Evolutionary conservation across 2,888 invertebrate genomes (phyloP).

Genomic region (Cantharis lateralis): DNA sequence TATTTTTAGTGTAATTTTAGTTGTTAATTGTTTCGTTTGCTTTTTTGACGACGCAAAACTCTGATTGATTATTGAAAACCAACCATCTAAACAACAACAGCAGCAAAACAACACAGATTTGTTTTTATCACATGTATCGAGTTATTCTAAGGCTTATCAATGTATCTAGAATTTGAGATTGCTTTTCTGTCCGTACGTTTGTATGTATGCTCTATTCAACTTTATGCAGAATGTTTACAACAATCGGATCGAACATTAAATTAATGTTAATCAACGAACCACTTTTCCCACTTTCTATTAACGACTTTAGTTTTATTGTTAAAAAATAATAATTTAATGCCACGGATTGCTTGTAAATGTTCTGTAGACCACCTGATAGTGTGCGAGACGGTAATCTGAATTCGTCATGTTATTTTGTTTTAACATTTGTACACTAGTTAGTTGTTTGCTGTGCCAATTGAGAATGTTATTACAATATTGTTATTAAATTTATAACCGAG

Average conservation of each 20-base stretch:
- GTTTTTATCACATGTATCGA: slow-evolving; percentile 37
- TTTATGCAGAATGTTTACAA: slow-evolving; percentile 32
- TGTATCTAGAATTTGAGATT: slow-evolving; percentile 43
- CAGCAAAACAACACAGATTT: slow-evolving; percentile 16
- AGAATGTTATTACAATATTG: slow-evolving; percentile 25
- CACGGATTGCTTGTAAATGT: background rate
- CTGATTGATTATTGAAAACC: slow-evolving; percentile 22
- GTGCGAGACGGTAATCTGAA: slow-evolving; percentile 36
- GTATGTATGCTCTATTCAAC: slow-evolving; percentile 40
- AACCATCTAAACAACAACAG: slow-evolving; percentile 20
- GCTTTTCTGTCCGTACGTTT: slow-evolving; percentile 41
- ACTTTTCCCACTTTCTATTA: background rate
- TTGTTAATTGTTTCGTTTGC: slow-evolving; percentile 19
- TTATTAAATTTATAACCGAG: slow-evolving; percentile 30
- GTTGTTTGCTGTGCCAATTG: slow-evolving; percentile 33
- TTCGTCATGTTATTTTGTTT: slow-evolving; percentile 30
- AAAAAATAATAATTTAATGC: background rate
- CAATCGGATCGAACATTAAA: background rate
- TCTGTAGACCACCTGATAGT: slow-evolving; percentile 25
- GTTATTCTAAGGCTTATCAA: slow-evolving; percentile 40
- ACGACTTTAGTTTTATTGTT: background rate
- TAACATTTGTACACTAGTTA: slow-evolving; percentile 27
- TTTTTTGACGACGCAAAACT: slow-evolving; percentile 21
- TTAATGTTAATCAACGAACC: background rate
- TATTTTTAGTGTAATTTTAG: slow-evolving; percentile 27